Conservation (phyloP, 2,797 vertebrate genomes). For the Danio choprae region DNA sequence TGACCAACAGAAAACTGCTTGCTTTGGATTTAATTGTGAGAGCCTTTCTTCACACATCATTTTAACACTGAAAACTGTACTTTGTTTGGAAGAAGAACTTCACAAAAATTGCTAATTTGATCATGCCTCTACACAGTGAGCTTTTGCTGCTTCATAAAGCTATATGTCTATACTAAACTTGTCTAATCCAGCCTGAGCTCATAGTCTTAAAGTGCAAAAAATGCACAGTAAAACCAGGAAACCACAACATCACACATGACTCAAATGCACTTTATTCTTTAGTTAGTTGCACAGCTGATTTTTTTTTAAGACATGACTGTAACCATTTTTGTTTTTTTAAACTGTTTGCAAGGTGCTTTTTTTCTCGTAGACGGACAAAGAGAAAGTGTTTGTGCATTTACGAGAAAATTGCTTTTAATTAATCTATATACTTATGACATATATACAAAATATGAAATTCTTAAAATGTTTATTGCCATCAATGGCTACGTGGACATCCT, state of each 20-base stretch:
- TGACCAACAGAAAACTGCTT: neutral
- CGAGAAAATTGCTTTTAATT: neutral
- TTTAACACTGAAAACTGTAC: too few species aligned
- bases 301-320: neutral
- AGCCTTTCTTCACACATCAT: neutral
- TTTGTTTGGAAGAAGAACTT: too few species aligned
- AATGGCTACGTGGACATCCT: too few species aligned
- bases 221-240: constrained; percentile 29
- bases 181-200: neutral
- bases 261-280: neutral
- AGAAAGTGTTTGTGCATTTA: neutral
- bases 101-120: too few species aligned
- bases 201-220: neutral
- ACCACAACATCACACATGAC: constrained; percentile 15
- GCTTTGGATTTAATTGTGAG: neutral
- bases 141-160: neutral
- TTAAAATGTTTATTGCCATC: too few species aligned
- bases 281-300: neutral
- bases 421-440: neutral
- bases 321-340: neutral
- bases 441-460: too few species aligned
- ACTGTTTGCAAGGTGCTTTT: neutral
- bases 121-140: neutral
- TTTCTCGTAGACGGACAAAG: neutral
- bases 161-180: neutral